These are phyloP conservation scores for Micropoecilia bifurca DNA, from an alignment of 2,797 vertebrate species.

Conservation along the genomic window DNA sequence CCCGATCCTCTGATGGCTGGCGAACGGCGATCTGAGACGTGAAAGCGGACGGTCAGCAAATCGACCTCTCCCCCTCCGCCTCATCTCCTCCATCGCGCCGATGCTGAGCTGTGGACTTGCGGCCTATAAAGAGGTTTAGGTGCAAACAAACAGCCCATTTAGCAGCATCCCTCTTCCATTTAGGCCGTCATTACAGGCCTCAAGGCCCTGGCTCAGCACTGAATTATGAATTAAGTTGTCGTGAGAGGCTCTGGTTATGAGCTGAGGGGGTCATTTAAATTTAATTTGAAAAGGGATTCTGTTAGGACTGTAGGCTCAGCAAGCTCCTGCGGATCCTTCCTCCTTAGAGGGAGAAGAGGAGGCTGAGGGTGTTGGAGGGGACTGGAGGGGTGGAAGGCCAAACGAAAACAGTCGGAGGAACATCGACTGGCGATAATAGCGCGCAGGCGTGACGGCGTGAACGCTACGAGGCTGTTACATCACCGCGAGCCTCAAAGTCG, in stretches of 20 bases:
- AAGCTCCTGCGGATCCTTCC: constrained; percentile 72
- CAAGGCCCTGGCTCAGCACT: constrained; percentile 82
- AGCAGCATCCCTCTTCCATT: constrained; percentile 78
- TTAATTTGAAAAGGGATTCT: constrained; percentile 88
- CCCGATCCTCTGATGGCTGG: constrained; percentile 37
- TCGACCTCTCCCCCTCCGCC: constrained; percentile 34
- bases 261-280: constrained; percentile 83
- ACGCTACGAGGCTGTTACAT: constrained; percentile 49
- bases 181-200: constrained; percentile 76
- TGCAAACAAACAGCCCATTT: constrained; percentile 83
- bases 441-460: constrained; percentile 37
- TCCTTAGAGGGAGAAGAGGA: constrained; percentile 60
- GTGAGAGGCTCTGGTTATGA: constrained; percentile 81
- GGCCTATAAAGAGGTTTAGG: constrained; percentile 81
- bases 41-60: constrained; percentile 72
- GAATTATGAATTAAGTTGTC: constrained; percentile 86
- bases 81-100: constrained; percentile 47
- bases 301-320: constrained; percentile 82
- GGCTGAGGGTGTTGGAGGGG: constrained; percentile 18
- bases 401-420: constrained; percentile 62
- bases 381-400: constrained; percentile 42
- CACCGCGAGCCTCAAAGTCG: constrained; percentile 33
- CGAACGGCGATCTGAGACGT: constrained; percentile 24
- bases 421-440: constrained; percentile 46
- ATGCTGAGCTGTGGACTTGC: constrained; percentile 82